phyloP scores from a whole-genome alignment of 2,113 vertebrate genomes.

The Aramus guarauna region DNA sequence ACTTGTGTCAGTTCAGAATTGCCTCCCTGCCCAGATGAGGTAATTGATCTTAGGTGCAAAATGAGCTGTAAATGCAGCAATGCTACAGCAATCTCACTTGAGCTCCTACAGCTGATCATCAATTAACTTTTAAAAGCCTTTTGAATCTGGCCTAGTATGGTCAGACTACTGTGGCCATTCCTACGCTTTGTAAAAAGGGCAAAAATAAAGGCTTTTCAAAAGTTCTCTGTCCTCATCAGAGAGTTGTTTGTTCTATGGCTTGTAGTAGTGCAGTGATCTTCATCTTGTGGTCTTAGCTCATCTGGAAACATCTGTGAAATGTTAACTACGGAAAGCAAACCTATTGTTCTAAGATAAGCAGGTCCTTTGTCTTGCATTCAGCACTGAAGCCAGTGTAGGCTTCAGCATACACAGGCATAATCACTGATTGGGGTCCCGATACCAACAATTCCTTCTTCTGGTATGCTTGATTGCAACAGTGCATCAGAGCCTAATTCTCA shows the following conservation, averaged over 20 bases:
- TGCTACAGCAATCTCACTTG: not conserved
- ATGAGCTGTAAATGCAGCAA: not conserved
- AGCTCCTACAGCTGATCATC: not conserved
- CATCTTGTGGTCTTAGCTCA: not conserved
- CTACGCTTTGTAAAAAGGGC: not conserved
- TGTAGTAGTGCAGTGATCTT: not conserved
- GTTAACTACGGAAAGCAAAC: not conserved
- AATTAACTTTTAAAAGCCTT: not conserved
- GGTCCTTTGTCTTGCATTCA: not conserved
- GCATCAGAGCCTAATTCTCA: not conserved
- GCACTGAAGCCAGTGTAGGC: not conserved
- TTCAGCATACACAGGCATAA: not conserved
- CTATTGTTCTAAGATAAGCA: not conserved
- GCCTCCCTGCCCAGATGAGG: not conserved
- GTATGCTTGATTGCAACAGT: not conserved
- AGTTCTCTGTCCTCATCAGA: not conserved
- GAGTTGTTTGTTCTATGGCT: not conserved
- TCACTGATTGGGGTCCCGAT: not conserved
- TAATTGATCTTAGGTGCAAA: not conserved
- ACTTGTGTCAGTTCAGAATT: not conserved
- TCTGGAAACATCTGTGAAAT: not conserved
- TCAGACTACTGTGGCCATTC: not conserved
- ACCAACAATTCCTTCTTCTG: not conserved
- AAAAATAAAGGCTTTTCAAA: not conserved
- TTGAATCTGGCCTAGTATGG: not conserved